These are phyloP conservation scores for Heliconius hewitsoni DNA, from an alignment of 1,140 invertebrate species.

Conservation along the genomic window DNA sequence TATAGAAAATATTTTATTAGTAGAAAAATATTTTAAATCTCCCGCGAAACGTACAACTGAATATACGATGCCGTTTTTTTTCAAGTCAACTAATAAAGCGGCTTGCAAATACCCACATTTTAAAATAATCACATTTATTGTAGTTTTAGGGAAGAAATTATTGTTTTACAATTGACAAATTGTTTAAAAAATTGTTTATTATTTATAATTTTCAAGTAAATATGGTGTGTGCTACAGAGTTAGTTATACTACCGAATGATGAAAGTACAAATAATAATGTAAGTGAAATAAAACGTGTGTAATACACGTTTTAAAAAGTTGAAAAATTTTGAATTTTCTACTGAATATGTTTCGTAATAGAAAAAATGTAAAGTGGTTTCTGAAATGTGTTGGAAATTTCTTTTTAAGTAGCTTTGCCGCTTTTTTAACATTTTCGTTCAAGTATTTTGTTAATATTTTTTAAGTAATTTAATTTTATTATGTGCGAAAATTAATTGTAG, in stretches of 20 bases:
- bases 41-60: background rate
- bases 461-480: no score
- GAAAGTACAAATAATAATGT: background rate
- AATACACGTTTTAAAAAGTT: no score
- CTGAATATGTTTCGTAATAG: background rate
- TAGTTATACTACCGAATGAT: background rate
- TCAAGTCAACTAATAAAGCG: background rate
- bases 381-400: background rate
- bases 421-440: background rate
- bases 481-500: no score
- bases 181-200: background rate
- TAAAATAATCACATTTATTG: background rate
- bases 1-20: background rate
- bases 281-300: background rate
- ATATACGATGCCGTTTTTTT: background rate
- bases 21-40: background rate
- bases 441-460: background rate
- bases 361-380: background rate
- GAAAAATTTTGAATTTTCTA: background rate
- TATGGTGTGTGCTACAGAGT: background rate
- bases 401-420: no score
- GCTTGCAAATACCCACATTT: background rate
- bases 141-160: background rate
- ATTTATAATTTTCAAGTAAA: background rate
- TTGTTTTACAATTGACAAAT: background rate